phyloP scores from a whole-genome alignment of 2,797 vertebrate genomes.

The Lindbergichthys nudifrons region DNA sequence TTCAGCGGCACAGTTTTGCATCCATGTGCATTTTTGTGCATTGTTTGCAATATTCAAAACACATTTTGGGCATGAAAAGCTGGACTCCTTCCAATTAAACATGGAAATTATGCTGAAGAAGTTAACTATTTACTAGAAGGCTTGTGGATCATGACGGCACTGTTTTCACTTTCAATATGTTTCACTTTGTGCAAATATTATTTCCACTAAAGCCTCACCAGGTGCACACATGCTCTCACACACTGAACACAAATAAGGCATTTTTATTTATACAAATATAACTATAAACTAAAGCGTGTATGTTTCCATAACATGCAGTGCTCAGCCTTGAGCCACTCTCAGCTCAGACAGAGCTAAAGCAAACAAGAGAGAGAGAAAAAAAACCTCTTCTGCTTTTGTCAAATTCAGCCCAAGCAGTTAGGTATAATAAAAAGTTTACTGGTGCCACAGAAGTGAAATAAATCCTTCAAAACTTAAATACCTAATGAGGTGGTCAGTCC shows the following conservation, averaged over 20 bases:
- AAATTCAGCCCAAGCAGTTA: constrained; percentile 85
- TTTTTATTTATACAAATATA: constrained; percentile 26
- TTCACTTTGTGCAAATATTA: constrained; percentile 41
- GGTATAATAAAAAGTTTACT: constrained; percentile 87
- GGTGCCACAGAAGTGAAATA: constrained; percentile 88
- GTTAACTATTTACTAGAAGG: constrained; percentile 60
- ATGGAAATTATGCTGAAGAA: constrained; percentile 49
- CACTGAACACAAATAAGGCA: constrained; percentile 2
- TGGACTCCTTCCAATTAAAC: constrained; percentile 52
- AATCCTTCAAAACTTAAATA: constrained; percentile 89
- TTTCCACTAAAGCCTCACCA: constrained; percentile 30
- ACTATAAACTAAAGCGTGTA: constrained; percentile 19
- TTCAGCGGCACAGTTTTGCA: constrained; percentile 48
- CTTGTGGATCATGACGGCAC: constrained; percentile 32
- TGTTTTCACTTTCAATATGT: constrained; percentile 15
- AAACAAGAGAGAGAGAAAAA: constrained; percentile 26
- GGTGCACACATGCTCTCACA: constrained; percentile 20
- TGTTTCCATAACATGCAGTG: constrained; percentile 33
- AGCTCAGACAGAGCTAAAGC: constrained; percentile 37
- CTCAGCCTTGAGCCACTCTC: constrained; percentile 27
- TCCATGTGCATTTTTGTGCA: constrained; percentile 50
- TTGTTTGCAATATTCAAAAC: constrained; percentile 66
- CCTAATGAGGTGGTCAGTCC: constrained; percentile 90
- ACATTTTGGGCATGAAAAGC: constrained; percentile 49
- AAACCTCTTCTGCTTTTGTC: constrained; percentile 46